phyloP scores from a whole-genome alignment of 1,140 invertebrate genomes.

The Amyelois transitella region DNA sequence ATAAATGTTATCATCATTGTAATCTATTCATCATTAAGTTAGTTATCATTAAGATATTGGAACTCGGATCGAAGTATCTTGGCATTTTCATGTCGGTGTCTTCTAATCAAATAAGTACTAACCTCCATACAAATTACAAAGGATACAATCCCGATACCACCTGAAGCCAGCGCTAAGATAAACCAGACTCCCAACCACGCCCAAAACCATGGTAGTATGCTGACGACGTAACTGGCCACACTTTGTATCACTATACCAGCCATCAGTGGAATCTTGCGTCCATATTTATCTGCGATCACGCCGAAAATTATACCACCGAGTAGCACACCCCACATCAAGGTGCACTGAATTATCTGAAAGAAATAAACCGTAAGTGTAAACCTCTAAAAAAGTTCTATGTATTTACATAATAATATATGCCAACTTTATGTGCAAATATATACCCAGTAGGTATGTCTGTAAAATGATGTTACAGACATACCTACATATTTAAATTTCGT shows the following conservation, averaged over 20 bases:
- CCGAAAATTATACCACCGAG: conserved; percentile 81
- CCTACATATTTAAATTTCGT: no score
- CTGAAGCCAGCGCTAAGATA: conserved; percentile 80
- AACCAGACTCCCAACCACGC: conserved; percentile 82
- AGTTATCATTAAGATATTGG: no score
- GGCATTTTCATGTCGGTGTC: no score
- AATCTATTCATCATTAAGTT: no score
- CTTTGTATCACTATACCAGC: conserved; percentile 78
- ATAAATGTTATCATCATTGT: conserved; percentile 7
- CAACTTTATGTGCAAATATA: no score
- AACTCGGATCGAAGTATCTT: no score
- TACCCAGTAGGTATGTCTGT: no score
- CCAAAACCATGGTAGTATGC: conserved; percentile 78
- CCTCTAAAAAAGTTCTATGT: conserved; percentile 4
- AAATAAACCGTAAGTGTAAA: no score
- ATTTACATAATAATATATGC: no score
- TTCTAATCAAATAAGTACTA: conserved; percentile 11
- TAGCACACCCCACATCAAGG: conserved; percentile 85
- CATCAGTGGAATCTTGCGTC: conserved; percentile 75
- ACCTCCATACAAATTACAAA: conserved; percentile 71
- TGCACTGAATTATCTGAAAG: conserved; percentile 79
- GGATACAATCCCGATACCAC: conserved; percentile 66
- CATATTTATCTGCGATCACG: conserved; percentile 81
- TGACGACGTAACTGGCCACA: conserved; percentile 75
- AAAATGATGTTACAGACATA: no score